A percentile compares a stretch with the other conserved stretches of the same genome.
These are phyloP conservation scores for Mythimna vitellina DNA, from an alignment of 2,888 invertebrate genomes.

Conservation along the genomic window DNA sequence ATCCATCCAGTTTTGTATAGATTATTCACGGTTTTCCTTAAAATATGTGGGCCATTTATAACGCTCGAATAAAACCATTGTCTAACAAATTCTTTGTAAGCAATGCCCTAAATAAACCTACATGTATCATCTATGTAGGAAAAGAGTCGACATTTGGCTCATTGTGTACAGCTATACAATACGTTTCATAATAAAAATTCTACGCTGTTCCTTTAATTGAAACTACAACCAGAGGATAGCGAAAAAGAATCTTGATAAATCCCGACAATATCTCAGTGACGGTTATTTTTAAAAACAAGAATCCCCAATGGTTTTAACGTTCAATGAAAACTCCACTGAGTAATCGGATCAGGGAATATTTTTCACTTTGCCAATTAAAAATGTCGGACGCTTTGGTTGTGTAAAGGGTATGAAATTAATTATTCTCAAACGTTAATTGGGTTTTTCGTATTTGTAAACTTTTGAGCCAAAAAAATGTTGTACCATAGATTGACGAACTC, in stretches of 20 bases:
- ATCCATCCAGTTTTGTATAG: constrained; percentile 43
- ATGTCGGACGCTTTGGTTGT: constrained; percentile 78
- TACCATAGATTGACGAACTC: constrained; percentile 25
- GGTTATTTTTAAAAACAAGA: constrained; percentile 67
- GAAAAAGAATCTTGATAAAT: constrained; percentile 62
- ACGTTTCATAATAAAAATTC: background rate
- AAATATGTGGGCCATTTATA: constrained; percentile 38
- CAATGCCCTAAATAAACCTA: constrained; percentile 21
- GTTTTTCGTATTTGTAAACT: constrained; percentile 63
- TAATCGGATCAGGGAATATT: constrained; percentile 84
- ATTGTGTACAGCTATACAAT: constrained; percentile 10
- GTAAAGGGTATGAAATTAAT: constrained; percentile 82
- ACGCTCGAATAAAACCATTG: constrained; percentile 26
- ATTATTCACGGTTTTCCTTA: constrained; percentile 30
- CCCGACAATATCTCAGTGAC: constrained; percentile 65
- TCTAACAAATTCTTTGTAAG: constrained; percentile 5
- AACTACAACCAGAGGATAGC: constrained; percentile 14
- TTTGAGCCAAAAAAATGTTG: constrained; percentile 57
- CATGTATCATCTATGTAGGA: constrained; percentile 10
- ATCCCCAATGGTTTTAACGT: constrained; percentile 72
- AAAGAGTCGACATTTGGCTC: constrained; percentile 6
- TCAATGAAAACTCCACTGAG: constrained; percentile 78
- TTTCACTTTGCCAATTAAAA: constrained; percentile 89
- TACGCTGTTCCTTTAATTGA: background rate
- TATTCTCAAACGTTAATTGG: constrained; percentile 65